Evolutionary conservation across 2,888 invertebrate genomes (phyloP).

Genomic region (Synanthedon tipuliformis): DNA sequence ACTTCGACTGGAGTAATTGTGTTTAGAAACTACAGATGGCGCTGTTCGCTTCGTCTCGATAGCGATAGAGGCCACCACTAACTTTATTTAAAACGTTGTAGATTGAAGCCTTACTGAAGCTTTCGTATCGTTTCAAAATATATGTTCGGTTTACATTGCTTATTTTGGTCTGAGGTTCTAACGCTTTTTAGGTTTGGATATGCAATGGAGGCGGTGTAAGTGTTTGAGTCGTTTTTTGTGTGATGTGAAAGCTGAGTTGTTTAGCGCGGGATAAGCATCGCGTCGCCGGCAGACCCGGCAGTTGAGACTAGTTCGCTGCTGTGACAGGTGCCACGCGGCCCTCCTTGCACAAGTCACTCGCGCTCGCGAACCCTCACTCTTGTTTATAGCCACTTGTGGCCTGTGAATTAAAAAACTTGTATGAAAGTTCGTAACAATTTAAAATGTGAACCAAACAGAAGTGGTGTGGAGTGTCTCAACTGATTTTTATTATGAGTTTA

Average conservation of each 20-base stretch:
- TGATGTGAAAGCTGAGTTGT: neutral
- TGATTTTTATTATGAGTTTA: no score
- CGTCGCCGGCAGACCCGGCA: slow-evolving; percentile 27
- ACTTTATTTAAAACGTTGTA: neutral
- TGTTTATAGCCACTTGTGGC: slow-evolving; percentile 57
- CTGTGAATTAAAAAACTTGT: slow-evolving; percentile 12
- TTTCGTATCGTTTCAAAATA: neutral
- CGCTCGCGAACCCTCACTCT: slow-evolving; percentile 52
- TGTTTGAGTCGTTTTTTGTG: neutral
- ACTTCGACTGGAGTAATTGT: no score
- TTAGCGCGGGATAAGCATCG: neutral
- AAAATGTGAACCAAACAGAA: slow-evolving; percentile 39
- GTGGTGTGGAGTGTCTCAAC: slow-evolving; percentile 55
- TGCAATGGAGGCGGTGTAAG: neutral
- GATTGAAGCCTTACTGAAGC: neutral
- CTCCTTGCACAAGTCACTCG: slow-evolving; percentile 35
- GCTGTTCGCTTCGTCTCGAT: neutral
- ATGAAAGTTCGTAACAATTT: slow-evolving; percentile 4
- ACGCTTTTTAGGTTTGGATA: neutral
- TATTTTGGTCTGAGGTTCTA: neutral
- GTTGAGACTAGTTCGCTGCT: slow-evolving; percentile 52
- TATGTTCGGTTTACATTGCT: slow-evolving; percentile 21
- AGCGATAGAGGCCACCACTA: neutral
- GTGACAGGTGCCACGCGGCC: slow-evolving; percentile 57
- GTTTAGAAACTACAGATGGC: slow-evolving; percentile 3